Percentiles rank a stretch among this genome's conserved stretches.
Conservation (phyloP, 2,888 invertebrate species). For the Thymelicus acteon region DNA sequence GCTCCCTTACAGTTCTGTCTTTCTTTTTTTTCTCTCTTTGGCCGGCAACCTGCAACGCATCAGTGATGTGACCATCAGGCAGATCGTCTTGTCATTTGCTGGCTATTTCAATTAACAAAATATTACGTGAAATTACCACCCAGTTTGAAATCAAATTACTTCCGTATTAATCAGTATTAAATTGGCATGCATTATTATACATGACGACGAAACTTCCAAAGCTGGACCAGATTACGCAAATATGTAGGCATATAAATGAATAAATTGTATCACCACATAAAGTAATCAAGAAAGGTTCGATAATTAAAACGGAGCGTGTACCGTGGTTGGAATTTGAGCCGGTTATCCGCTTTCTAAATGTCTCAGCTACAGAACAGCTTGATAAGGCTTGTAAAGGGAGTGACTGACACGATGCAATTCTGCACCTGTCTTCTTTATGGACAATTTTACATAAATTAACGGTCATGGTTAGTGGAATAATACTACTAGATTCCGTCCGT, state of each 20-base stretch:
- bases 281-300: constrained; percentile 18
- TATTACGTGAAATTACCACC: too few species aligned
- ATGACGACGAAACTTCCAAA: not conserved
- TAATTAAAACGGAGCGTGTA: constrained; percentile 2
- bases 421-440: not conserved
- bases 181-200: not conserved
- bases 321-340: constrained; percentile 42
- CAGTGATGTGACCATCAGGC: too few species aligned
- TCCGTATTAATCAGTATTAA: too few species aligned
- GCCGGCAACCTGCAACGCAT: too few species aligned
- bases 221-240: not conserved
- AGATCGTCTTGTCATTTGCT: too few species aligned
- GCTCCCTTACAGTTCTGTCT: too few species aligned
- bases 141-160: too few species aligned
- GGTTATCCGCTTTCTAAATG: constrained; percentile 46
- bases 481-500: too few species aligned
- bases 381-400: constrained; percentile 29
- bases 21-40: too few species aligned
- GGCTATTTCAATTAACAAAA: too few species aligned
- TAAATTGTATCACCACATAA: not conserved
- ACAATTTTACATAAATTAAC: not conserved
- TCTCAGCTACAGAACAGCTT: constrained; percentile 25
- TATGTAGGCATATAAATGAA: not conserved
- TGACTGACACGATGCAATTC: constrained; percentile 4
- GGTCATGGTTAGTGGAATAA: too few species aligned